These are phyloP conservation scores for Microcebus tavaratra DNA, from an alignment of 2,113 vertebrate genomes.

Conservation along the genomic window DNA sequence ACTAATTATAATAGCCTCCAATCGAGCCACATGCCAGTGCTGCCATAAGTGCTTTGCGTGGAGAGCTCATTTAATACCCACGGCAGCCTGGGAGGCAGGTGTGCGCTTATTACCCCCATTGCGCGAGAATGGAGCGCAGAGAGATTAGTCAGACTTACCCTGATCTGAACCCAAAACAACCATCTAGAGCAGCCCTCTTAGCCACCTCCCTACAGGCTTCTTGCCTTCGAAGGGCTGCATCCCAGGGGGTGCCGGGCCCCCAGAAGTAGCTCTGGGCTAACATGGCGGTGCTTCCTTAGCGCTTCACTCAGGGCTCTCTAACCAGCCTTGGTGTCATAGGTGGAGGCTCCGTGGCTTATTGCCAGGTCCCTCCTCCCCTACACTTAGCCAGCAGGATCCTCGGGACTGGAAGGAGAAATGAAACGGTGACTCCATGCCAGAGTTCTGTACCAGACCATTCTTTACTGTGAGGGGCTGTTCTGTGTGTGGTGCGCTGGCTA, in stretches of 20 bases:
- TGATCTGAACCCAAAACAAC: not conserved
- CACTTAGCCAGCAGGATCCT: not conserved
- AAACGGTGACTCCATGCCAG: accelerated
- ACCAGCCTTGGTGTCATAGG: too few species aligned
- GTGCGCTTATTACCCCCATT: accelerated
- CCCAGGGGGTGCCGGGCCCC: accelerated
- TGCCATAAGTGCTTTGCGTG: accelerated
- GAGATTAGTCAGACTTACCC: accelerated
- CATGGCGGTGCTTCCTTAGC: accelerated
- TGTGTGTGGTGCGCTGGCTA: accelerated
- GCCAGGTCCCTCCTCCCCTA: accelerated
- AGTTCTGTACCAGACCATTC: accelerated
- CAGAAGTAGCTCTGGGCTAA: not conserved
- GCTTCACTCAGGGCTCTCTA: not conserved
- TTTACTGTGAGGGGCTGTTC: not conserved
- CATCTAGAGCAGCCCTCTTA: accelerated
- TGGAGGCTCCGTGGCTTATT: accelerated
- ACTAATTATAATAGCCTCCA: accelerated
- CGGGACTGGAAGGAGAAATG: not conserved
- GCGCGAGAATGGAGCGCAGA: not conserved
- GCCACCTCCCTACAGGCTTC: accelerated
- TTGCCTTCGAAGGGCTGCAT: not conserved
- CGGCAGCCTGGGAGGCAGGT: accelerated
- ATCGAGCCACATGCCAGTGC: accelerated
- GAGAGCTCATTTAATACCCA: not conserved